phyloP scores from a whole-genome alignment of 2,888 invertebrate genomes.

The Melipona bicolor region DNA sequence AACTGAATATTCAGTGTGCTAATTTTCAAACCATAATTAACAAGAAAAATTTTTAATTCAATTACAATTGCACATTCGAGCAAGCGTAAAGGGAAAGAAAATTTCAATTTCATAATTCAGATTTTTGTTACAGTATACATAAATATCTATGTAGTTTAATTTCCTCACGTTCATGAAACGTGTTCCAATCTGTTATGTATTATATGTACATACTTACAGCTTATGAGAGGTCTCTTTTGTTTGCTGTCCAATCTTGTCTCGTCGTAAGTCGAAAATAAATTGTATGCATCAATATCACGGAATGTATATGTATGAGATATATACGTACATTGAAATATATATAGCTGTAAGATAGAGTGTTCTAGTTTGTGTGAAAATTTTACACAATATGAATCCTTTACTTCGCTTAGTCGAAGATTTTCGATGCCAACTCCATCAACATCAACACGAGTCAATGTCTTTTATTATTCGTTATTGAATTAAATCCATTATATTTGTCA shows the following conservation, averaged over 20 bases:
- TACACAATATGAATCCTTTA: too few species aligned
- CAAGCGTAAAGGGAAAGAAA: background rate
- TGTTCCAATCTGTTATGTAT: slow-evolving; percentile 32
- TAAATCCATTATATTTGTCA: too few species aligned
- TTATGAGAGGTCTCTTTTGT: slow-evolving; percentile 32
- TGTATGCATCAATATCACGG: background rate
- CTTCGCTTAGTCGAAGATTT: too few species aligned
- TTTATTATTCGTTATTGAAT: too few species aligned
- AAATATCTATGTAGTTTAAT: background rate
- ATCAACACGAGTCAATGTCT: too few species aligned
- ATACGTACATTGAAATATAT: too few species aligned
- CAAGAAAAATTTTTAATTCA: too few species aligned
- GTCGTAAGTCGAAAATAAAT: background rate
- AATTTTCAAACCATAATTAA: background rate
- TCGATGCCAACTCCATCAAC: too few species aligned
- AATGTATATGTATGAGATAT: too few species aligned
- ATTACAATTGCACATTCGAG: too few species aligned
- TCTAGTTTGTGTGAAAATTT: too few species aligned
- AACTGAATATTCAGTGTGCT: background rate
- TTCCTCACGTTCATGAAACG: slow-evolving; percentile 8
- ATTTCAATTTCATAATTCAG: slow-evolving; percentile 18
- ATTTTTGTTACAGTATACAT: slow-evolving; percentile 10
- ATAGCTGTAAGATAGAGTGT: too few species aligned
- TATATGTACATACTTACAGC: background rate
- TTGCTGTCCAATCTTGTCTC: slow-evolving; percentile 9